These are phyloP conservation scores for Scolopax bukidnonensis DNA, from an alignment of 2,797 vertebrate species.

Conservation along the genomic window DNA sequence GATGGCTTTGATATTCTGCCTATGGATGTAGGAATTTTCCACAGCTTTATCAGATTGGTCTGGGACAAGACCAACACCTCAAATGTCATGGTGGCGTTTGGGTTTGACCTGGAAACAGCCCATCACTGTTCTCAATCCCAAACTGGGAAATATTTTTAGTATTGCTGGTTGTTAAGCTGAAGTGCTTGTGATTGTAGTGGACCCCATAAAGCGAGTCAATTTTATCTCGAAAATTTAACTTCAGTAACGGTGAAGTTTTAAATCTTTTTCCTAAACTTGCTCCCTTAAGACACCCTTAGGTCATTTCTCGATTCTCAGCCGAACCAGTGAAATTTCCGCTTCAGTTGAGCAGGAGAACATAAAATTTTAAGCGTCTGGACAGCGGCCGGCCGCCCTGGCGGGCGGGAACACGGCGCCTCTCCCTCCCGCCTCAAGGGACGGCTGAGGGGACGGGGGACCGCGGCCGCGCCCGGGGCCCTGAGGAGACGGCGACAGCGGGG, in stretches of 20 bases:
- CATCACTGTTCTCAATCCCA: neutral
- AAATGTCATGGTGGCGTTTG: neutral
- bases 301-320: neutral
- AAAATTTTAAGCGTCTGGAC: fast-evolving
- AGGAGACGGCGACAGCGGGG: neutral
- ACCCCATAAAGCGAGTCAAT: fast-evolving
- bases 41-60: neutral
- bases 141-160: neutral
- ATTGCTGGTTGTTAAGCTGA: fast-evolving
- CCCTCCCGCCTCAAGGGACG: neutral
- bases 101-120: neutral
- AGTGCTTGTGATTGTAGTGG: fast-evolving
- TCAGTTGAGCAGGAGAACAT: fast-evolving
- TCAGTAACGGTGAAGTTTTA: too few species aligned
- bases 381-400: neutral
- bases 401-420: fast-evolving
- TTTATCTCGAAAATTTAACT: neutral
- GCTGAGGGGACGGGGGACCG: neutral
- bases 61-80: fast-evolving
- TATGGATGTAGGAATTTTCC: neutral
- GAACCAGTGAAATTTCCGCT: neutral
- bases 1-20: too few species aligned
- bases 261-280: neutral
- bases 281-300: neutral
- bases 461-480: neutral